A percentile compares a stretch with the other conserved stretches of the same genome.
Conservation (phyloP, 1,140 invertebrate species). For the Archivesica marissinica region DNA sequence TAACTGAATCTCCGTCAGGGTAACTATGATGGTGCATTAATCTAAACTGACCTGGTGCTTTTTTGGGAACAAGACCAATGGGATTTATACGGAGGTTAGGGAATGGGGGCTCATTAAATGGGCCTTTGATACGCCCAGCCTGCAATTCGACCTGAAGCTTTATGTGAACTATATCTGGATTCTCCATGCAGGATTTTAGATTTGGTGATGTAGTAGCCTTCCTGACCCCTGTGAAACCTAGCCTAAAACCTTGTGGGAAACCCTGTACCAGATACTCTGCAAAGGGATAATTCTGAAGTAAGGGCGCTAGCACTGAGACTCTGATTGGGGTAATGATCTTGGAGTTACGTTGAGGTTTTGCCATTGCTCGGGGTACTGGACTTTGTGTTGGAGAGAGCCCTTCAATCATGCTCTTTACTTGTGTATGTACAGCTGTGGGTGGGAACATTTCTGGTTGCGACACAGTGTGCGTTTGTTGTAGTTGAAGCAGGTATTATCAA, state of each 20-base stretch:
- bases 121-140: neutral
- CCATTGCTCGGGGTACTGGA: neutral
- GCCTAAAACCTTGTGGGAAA: neutral
- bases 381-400: neutral
- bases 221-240: neutral
- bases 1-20: slow-evolving; percentile 33
- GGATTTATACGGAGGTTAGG: neutral
- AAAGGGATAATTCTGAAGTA: neutral
- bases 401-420: neutral
- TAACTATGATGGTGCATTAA: slow-evolving; percentile 52
- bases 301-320: neutral
- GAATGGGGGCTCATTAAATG: neutral
- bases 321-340: neutral
- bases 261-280: slow-evolving; percentile 14
- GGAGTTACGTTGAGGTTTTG: neutral
- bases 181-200: slow-evolving; percentile 17
- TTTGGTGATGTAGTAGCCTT: neutral
- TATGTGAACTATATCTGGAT: neutral
- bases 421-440: neutral
- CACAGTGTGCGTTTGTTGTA: neutral
- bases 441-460: neutral
- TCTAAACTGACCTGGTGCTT: slow-evolving; percentile 37
- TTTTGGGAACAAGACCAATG: slow-evolving; percentile 54
- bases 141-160: slow-evolving; percentile 41
- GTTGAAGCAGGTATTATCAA: slow-evolving; percentile 11